phyloP scores from a whole-genome alignment of 2,797 vertebrate genomes.

The Epinephelus awoara region DNA sequence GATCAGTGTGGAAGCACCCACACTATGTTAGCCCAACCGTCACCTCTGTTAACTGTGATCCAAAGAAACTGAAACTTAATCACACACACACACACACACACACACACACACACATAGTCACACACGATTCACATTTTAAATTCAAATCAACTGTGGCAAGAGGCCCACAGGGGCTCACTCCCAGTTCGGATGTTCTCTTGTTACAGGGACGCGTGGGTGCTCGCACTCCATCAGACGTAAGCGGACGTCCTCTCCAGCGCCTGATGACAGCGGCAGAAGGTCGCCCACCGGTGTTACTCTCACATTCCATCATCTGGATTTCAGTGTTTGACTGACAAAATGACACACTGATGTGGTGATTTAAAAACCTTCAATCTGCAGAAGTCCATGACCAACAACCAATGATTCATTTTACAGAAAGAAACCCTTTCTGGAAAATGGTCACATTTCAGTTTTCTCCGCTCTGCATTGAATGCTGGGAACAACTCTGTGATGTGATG shows the following conservation, averaged over 20 bases:
- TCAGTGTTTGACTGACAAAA: constrained; percentile 14
- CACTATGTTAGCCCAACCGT: constrained; percentile 15
- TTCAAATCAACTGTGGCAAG: constrained; percentile 18
- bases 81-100: not conserved
- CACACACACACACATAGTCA: not conserved
- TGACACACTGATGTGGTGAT: not conserved
- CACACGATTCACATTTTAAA: constrained; percentile 14
- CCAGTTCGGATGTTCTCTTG: constrained; percentile 11
- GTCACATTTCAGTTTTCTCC: not conserved
- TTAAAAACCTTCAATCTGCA: constrained; percentile 11
- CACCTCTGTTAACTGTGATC: constrained; percentile 24
- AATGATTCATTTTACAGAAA: not conserved
- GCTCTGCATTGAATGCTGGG: not conserved
- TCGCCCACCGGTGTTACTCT: constrained; percentile 42
- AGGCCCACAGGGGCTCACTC: constrained; percentile 28
- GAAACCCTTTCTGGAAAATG: not conserved
- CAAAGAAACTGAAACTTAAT: not conserved
- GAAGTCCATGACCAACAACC: not conserved
- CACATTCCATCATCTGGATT: constrained; percentile 35
- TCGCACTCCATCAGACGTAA: constrained; percentile 13
- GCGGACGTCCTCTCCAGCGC: not conserved
- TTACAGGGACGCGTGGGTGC: constrained; percentile 46
- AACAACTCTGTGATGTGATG: not conserved
- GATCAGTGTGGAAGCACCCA: constrained; percentile 3
- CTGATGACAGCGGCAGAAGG: constrained; percentile 46